Evolutionary conservation across 2,797 vertebrate genomes (phyloP).

Genomic region (Psittacula derbiana): DNA sequence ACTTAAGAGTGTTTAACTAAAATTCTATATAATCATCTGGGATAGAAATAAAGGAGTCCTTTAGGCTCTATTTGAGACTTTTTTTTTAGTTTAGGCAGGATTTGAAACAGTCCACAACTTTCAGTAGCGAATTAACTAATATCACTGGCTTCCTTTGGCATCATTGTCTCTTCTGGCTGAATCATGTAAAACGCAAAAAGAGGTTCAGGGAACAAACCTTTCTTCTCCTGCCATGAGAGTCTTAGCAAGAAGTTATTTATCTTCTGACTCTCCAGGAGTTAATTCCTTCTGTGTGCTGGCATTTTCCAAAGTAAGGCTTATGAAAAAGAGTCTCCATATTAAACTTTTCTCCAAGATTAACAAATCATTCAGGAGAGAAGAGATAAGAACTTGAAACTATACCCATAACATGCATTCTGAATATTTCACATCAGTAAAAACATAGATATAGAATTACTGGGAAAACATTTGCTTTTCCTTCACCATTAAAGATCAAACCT

Average conservation of each 20-base stretch:
- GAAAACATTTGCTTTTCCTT: background rate
- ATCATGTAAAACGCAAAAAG: background rate
- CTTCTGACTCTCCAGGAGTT: background rate
- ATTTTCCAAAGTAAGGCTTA: background rate
- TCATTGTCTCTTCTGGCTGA: background rate
- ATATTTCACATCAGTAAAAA: background rate
- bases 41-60: background rate
- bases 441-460: accelerated
- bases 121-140: background rate
- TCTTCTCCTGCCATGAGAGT: background rate
- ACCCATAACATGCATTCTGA: background rate
- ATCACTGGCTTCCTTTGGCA: background rate
- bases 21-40: background rate
- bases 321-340: background rate
- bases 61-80: background rate
- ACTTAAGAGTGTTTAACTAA: background rate
- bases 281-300: background rate
- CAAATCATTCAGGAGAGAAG: accelerated
- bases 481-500: background rate
- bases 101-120: background rate
- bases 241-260: background rate
- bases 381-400: background rate
- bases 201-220: background rate
- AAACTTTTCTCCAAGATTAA: background rate
- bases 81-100: background rate